Evolutionary conservation across 2,888 invertebrate genomes (phyloP), one percentile per base, ranked within the genome.

Genomic region (Ischnus inquisitorius): DNA sequence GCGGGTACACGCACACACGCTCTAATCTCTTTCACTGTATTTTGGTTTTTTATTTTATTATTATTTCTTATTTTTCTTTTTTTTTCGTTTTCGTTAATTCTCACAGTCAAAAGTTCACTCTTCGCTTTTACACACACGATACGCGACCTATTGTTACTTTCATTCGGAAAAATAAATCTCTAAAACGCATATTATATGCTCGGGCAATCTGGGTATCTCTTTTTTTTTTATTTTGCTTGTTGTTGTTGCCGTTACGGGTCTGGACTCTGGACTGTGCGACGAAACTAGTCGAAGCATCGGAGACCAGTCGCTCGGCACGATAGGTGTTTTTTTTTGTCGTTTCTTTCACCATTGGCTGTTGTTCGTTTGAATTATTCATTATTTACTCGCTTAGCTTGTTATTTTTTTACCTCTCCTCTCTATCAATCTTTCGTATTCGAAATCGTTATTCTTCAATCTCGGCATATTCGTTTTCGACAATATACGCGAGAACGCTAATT

Each of bases 91-190:
- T 25, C 25, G 12, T 16, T 43, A 19, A 57, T 19, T 43, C 41
- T 54, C 43, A 62, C 28, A 60, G 16, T 43, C 43, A 60, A 54
- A 43, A 51, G 64, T 48, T 46, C 67, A 68, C 25, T 76, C 76
- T 16, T 41, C 64, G 22, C 34, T 34, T 64, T 39, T 62, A 62
- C 65, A 46, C 16, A 46, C 65, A 28, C 41, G 60, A 43, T 22
- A 39, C 67, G 68, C 25, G 28, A 46, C n/a, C 65, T 62, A 60
- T 81, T 51, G 22, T 80, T 64, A 76, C 76, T 81, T 81, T 78
- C 68, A 62, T 82, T 62, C 74, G 74, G 28, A 68, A 78, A 74
- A 81, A 79, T 54, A 64, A 71, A 71, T 64, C 19, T 71, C 71
- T 43, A 65, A 71, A 82, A 60, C 43, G 74, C 68, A 54, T 54